These are phyloP conservation scores for Ochropleura plecta DNA, from an alignment of 2,888 invertebrate species.

Conservation along the genomic window DNA sequence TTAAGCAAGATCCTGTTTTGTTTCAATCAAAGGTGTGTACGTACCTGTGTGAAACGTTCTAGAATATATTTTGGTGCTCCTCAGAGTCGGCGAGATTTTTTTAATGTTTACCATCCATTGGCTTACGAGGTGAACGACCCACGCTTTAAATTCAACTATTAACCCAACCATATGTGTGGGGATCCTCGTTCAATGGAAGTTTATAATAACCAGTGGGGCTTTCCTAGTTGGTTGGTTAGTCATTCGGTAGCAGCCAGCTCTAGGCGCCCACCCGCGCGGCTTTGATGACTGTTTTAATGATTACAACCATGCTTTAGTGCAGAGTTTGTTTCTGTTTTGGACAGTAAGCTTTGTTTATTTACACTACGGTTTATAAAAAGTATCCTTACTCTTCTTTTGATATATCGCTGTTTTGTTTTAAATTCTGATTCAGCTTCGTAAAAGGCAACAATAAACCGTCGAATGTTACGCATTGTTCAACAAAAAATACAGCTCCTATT, in stretches of 20 bases:
- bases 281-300: constrained; percentile 78
- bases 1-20: constrained; percentile 48
- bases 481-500: constrained; percentile 67
- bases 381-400: constrained; percentile 42
- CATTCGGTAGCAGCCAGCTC: constrained; percentile 46
- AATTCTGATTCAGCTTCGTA: constrained; percentile 41
- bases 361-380: constrained; percentile 47
- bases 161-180: constrained; percentile 70
- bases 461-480: constrained; percentile 62
- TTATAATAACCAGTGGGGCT: constrained; percentile 63
- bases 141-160: constrained; percentile 73
- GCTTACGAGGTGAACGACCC: constrained; percentile 79
- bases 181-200: constrained; percentile 64
- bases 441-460: constrained; percentile 50
- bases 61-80: constrained; percentile 54
- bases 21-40: constrained; percentile 25
- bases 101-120: constrained; percentile 67
- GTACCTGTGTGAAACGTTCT: constrained; percentile 53
- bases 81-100: constrained; percentile 50
- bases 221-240: constrained; percentile 71
- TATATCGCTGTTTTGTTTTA: constrained; percentile 49
- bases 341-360: constrained; percentile 64
- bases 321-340: constrained; percentile 63
- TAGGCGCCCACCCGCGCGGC: constrained; percentile 75
- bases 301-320: constrained; percentile 67